phyloP scores from a whole-genome alignment of 1,140 invertebrate species.

The Penaeus japonicus region DNA sequence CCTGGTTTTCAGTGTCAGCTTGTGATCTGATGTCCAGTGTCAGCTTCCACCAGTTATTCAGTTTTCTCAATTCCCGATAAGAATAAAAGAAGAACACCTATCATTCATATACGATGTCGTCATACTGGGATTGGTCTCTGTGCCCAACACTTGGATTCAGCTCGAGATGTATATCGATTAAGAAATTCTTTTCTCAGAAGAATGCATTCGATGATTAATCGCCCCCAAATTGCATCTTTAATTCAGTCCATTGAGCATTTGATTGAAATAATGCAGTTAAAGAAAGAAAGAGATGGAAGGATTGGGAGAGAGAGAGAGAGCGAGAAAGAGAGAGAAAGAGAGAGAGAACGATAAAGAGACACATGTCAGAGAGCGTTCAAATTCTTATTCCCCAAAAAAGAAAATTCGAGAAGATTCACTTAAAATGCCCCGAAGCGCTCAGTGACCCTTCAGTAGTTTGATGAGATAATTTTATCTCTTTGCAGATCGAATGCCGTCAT shows the following conservation, averaged over 20 bases:
- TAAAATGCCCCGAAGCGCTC: neutral
- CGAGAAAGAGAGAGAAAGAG: neutral
- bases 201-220: slow-evolving; percentile 14
- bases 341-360: too few species aligned
- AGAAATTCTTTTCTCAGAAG: too few species aligned
- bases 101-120: neutral
- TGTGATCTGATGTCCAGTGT: slow-evolving; percentile 3
- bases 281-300: neutral
- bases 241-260: neutral
- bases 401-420: neutral
- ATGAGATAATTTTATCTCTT: slow-evolving; percentile 55
- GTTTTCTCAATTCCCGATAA: slow-evolving; percentile 45
- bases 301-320: too few species aligned
- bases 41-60: slow-evolving; percentile 33
- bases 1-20: neutral
- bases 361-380: too few species aligned
- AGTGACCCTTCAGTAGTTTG: slow-evolving; percentile 43
- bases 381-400: neutral
- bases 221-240: neutral
- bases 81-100: neutral
- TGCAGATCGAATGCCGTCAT: slow-evolving; percentile 54
- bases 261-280: neutral
- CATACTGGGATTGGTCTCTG: too few species aligned
- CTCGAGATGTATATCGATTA: neutral
- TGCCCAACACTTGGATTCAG: too few species aligned